Base-by-base conservation (phyloP, 2,888 invertebrate genomes). In the Orchestes rusci region DNA sequence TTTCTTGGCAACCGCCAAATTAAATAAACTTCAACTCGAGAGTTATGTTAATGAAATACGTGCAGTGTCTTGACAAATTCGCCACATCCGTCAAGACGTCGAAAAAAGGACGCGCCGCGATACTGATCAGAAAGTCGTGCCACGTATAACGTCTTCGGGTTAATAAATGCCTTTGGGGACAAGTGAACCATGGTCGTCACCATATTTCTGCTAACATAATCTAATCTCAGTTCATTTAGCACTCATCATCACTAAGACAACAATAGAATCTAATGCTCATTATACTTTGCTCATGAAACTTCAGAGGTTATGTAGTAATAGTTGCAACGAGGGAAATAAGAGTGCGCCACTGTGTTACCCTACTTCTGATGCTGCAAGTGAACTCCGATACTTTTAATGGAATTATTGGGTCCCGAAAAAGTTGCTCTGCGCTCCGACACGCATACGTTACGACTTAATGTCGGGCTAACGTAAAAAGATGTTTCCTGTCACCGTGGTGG, bases 31-130 rank as follows among this genome's bases (percentile, higher is more conserved):
- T 34, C 41, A 33, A 10, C 23, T 39, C 42, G 35, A 41, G 42
- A 59, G 61, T 61, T 60, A 62, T 64, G 62, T 63, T 64, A 64
- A 64, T 64, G 61, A 63, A 64, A 64, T 64, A 62, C 62, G 64
- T 62, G 63, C 56, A 54, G 51, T 52, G 57, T 56, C 58, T 56
- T 60, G 62, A 62, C 62, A 61, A 63, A 63, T 63, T 61, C 57
- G 49, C 55, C 53, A 38, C 60, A 62, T 62, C 59, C 57, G 59
- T 63, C 61, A 62, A 42, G 42, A 37, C 32, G 45, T 41, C 43
- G 43, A 43, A 34, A 45, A 45, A 45, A 45, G 28, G 39, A 38
- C 37, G 48, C 35, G 35, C 30, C 18, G 31, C 38, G 34, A 35
- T 23, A 43, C 39, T 17, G 43, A 49, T 49, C 44, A 38, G 16